Evolutionary conservation across 2,113 vertebrate genomes (phyloP), one percentile per base, ranked within the genome.

Genomic region (Platanista minor): DNA sequence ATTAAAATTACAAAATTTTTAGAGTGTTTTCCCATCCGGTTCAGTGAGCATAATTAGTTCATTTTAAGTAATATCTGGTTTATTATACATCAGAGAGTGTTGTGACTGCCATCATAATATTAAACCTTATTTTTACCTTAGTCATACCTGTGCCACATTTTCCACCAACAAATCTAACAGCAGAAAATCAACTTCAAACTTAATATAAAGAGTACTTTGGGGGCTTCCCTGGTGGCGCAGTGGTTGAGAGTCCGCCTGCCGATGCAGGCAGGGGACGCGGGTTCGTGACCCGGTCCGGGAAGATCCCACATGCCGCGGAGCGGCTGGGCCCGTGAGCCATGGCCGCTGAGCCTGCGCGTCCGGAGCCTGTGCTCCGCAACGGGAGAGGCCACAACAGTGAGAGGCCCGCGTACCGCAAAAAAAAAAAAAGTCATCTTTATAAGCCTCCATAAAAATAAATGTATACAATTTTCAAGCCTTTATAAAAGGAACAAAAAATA

Each of bases 141-240:
- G 49, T 81, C 87, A 61, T 86, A 78, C 78, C 64, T 95, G 41
- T 11, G 31, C 88, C 82, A 75, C 85, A 64, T 82, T 97, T 92
- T 71, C 85, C 81, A 87, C 66, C 90, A 96, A 95, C 43, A 97
- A 96, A 96, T 64, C 82, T 54, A 94, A 94, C 59, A 57, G 46
- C 77, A 85, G 59, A 92, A 95, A 96, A 98, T 93, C 80, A 94
- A 80, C 64, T 94, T 96, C 88, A 85, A 86, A 67, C 64, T 52
- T 78, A 83, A 94, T 71, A 89, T 57, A 92, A 93, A 96, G 85
- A 83, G 54, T 62, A 93, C 72, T 96, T 39, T 41, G 39, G 4
- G 39, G 39, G 39, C 39, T 41, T 41, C 39, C 39, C 39, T 41
- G 39, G 39, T 41, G 39, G 39, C 39, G 39, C 5, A 41, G 39